Conservation (phyloP, 2,113 vertebrate species). For the Micronycteris hirsuta region DNA sequence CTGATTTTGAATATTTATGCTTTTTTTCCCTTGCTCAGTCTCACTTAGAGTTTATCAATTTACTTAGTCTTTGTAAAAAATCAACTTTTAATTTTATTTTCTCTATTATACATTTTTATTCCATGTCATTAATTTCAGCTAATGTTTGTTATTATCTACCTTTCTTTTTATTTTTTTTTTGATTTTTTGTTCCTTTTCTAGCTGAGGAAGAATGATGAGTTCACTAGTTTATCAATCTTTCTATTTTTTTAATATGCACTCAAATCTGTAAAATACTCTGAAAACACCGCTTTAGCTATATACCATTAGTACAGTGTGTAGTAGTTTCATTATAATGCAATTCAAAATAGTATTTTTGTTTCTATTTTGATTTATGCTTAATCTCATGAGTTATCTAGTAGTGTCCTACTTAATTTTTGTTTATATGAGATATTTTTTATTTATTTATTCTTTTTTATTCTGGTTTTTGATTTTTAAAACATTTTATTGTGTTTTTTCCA, state of each 20-base stretch:
- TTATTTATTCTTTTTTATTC: background rate
- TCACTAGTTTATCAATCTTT: background rate
- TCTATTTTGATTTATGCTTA: background rate
- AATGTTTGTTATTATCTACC: background rate
- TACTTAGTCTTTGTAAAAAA: background rate
- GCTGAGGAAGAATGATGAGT: background rate
- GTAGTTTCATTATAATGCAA: background rate
- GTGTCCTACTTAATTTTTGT: background rate
- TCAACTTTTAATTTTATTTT: background rate
- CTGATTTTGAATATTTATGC: background rate
- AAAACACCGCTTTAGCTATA: background rate
- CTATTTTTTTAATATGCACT: background rate
- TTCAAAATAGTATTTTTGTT: conserved; percentile 10
- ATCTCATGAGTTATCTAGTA: background rate
- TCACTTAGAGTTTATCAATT: background rate
- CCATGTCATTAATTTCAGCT: background rate
- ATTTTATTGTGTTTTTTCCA: too few species aligned
- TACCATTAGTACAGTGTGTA: background rate
- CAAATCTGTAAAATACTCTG: background rate
- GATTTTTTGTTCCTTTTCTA: background rate
- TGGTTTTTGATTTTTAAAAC: background rate
- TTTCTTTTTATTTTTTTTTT: background rate
- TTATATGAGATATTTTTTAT: background rate
- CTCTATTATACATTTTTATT: background rate
- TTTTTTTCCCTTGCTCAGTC: background rate